phyloP scores from a whole-genome alignment of 1,140 invertebrate genomes.

The Harlomillsia oculata region DNA sequence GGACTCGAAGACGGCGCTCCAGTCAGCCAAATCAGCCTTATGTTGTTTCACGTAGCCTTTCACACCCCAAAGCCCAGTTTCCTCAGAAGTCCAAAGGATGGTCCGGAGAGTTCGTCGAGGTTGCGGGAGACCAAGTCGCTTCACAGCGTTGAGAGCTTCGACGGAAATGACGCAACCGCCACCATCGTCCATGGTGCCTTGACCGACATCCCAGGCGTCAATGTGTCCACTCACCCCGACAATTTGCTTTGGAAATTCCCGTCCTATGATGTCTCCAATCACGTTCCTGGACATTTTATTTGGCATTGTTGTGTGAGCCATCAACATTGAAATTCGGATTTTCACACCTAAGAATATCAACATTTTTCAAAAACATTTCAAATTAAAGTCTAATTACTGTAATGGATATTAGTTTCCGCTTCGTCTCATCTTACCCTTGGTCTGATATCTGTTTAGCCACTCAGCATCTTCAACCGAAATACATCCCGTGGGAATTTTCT shows the following conservation, averaged over 20 bases:
- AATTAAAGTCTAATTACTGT: neutral
- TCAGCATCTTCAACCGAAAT: conserved; percentile 66
- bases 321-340: conserved; percentile 47
- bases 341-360: conserved; percentile 30
- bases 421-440: conserved; percentile 43
- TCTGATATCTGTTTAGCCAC: conserved; percentile 42
- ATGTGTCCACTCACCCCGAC: conserved; percentile 76
- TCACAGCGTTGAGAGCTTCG: conserved; percentile 59
- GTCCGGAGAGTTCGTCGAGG: conserved; percentile 61
- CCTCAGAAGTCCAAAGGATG: conserved; percentile 69
- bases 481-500: conserved; percentile 65
- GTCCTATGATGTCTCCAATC: conserved; percentile 59
- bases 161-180: conserved; percentile 72
- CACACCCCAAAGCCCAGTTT: conserved; percentile 59
- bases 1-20: conserved; percentile 68
- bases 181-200: conserved; percentile 55
- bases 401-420: neutral
- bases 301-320: conserved; percentile 46
- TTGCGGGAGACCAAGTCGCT: conserved; percentile 50
- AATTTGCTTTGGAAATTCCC: conserved; percentile 48
- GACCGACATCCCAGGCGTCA: conserved; percentile 49
- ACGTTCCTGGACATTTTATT: conserved; percentile 57
- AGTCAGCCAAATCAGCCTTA: conserved; percentile 50
- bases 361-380: no score
- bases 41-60: conserved; percentile 54